Percentiles rank a stretch among this genome's conserved stretches.
These are phyloP conservation scores for Morpho helenor DNA, from an alignment of 2,888 invertebrate genomes.

Conservation along the genomic window DNA sequence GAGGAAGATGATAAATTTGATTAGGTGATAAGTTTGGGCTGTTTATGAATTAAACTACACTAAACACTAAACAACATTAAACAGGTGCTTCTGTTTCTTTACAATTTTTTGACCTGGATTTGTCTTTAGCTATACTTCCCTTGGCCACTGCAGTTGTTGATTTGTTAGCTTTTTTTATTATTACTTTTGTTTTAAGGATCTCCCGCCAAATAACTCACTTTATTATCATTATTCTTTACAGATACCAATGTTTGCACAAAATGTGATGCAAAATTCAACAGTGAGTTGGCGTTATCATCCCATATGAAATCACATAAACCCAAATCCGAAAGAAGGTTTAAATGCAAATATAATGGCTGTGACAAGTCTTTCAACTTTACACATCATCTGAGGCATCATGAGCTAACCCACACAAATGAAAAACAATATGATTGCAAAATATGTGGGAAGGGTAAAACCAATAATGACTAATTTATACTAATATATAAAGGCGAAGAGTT, in stretches of 20 bases:
- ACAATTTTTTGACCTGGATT: too few relatives aligned
- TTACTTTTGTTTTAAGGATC: too few relatives aligned
- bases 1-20: too few relatives aligned
- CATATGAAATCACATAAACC: conserved; percentile 61
- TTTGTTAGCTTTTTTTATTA: too few relatives aligned
- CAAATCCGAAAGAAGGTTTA: conserved; percentile 51
- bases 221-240: conserved; percentile 32
- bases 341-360: conserved; percentile 53
- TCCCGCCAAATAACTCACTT: background rate
- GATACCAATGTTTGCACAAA: conserved; percentile 53
- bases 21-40: too few relatives aligned
- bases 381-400: conserved; percentile 68
- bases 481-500: too few relatives aligned
- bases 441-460: conserved; percentile 61
- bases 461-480: background rate
- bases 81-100: too few relatives aligned
- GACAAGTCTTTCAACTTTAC: conserved; percentile 64
- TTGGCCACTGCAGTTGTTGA: too few relatives aligned
- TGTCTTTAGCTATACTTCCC: too few relatives aligned
- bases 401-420: conserved; percentile 57
- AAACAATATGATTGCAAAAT: conserved; percentile 59
- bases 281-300: conserved; percentile 53
- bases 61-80: too few relatives aligned
- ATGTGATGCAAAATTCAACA: conserved; percentile 54
- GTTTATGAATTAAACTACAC: too few relatives aligned